These are phyloP conservation scores for Apeira syringaria DNA, from an alignment of 2,888 invertebrate genomes.

Conservation along the genomic window DNA sequence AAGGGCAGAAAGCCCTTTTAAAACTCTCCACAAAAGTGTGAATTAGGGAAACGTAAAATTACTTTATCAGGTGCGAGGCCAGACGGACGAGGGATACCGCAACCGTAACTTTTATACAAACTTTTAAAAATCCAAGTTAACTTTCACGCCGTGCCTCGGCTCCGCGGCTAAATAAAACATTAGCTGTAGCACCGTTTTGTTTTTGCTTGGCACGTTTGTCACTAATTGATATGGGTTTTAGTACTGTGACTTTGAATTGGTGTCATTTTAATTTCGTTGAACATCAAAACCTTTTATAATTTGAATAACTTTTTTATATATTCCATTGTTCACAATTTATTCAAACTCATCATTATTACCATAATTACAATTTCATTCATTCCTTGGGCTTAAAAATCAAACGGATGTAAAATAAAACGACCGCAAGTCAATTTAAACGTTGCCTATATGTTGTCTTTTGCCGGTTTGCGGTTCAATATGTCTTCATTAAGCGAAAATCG, in stretches of 20 bases:
- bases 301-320: no score
- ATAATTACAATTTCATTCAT: conserved; percentile 10
- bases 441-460: conserved; percentile 74
- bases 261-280: conserved; percentile 34
- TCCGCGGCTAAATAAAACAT: conserved; percentile 71
- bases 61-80: conserved; percentile 75
- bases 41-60: conserved; percentile 78
- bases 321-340: no score
- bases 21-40: conserved; percentile 77
- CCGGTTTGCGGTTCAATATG: conserved; percentile 81
- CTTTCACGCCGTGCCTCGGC: conserved; percentile 54
- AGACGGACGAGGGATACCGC: conserved; percentile 62
- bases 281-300: no score
- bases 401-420: conserved; percentile 63
- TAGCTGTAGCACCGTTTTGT: conserved; percentile 60
- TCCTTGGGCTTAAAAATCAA: conserved; percentile 16
- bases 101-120: conserved; percentile 66
- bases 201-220: conserved; percentile 55
- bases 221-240: conserved; percentile 75
- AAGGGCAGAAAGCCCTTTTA: conserved; percentile 64
- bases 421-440: conserved; percentile 78
- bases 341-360: no score
- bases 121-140: conserved; percentile 82
- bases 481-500: conserved; percentile 81
- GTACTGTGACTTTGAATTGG: conserved; percentile 53